Conservation (phyloP, 2,113 vertebrate species). For the Hippopotamus amphibius region DNA sequence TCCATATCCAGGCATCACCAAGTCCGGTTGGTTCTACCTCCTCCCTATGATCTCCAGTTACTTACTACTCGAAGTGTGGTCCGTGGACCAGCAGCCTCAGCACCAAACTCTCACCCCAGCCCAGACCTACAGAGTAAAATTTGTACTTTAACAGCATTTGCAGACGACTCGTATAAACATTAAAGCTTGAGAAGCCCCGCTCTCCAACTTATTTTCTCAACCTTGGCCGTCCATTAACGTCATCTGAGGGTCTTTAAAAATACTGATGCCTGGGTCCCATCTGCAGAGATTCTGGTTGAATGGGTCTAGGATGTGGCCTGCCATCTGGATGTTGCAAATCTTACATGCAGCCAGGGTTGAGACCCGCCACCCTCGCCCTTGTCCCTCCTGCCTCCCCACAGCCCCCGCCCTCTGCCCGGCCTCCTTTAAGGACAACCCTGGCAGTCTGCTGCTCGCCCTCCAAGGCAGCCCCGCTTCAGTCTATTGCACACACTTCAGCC, state of each 20-base stretch:
- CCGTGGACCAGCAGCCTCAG: too few relatives aligned
- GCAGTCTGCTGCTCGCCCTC: not conserved
- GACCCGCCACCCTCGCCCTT: rapidly evolving
- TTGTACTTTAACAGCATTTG: not conserved
- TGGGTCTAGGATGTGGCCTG: not conserved
- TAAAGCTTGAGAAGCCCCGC: not conserved
- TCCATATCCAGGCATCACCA: not conserved
- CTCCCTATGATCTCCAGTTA: not conserved
- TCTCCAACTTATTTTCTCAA: not conserved
- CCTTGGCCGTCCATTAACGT: not conserved
- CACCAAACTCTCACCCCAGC: not conserved
- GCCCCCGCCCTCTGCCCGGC: not conserved
- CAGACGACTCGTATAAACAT: not conserved
- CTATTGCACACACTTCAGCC: too few relatives aligned
- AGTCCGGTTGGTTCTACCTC: not conserved
- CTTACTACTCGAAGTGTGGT: not conserved
- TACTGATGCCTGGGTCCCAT: not conserved
- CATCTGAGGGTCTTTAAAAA: not conserved
- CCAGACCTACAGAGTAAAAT: not conserved
- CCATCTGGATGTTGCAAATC: not conserved
- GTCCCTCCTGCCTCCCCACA: not conserved
- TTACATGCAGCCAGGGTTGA: not conserved
- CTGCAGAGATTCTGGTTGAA: not conserved
- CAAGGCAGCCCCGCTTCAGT: rapidly evolving
- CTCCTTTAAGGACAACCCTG: not conserved